phyloP scores from a whole-genome alignment of 2,888 invertebrate species.

The Eretmocerus hayati region DNA sequence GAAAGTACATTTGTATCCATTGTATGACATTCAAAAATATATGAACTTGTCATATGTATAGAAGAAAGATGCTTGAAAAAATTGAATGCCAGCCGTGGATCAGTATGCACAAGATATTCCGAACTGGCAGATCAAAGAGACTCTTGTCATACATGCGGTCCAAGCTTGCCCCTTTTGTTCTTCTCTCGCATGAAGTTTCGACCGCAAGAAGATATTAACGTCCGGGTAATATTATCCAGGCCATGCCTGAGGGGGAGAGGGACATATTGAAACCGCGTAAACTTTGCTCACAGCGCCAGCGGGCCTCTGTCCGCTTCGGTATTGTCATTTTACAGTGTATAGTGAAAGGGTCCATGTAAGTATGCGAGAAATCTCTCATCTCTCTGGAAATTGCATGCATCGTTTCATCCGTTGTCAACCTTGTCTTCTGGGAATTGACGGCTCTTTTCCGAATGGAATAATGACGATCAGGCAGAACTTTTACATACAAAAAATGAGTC shows the following conservation, averaged over 20 bases:
- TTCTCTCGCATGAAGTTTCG: slow-evolving; percentile 32
- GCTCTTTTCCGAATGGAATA: no score
- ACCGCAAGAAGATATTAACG: slow-evolving; percentile 45
- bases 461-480: no score
- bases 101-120: slow-evolving; percentile 6
- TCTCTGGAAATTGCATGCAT: slow-evolving; percentile 5
- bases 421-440: no score
- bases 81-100: no score
- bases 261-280: slow-evolving; percentile 45
- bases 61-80: no score
- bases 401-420: no score
- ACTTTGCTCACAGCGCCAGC: slow-evolving; percentile 41
- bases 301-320: background rate
- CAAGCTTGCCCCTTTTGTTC: no score
- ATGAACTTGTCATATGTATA: no score
- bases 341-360: background rate
- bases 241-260: slow-evolving; percentile 24
- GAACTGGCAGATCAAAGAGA: slow-evolving; percentile 20
- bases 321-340: slow-evolving; percentile 1
- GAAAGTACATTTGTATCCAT: no score
- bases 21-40: no score
- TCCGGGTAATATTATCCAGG: slow-evolving; percentile 43
- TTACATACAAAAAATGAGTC: no score
- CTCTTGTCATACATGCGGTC: no score
- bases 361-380: slow-evolving; percentile 4